Evolutionary conservation across 2,888 invertebrate genomes (phyloP), one percentile per base, ranked within the genome.

Genomic region (Napeogenes sylphis): DNA sequence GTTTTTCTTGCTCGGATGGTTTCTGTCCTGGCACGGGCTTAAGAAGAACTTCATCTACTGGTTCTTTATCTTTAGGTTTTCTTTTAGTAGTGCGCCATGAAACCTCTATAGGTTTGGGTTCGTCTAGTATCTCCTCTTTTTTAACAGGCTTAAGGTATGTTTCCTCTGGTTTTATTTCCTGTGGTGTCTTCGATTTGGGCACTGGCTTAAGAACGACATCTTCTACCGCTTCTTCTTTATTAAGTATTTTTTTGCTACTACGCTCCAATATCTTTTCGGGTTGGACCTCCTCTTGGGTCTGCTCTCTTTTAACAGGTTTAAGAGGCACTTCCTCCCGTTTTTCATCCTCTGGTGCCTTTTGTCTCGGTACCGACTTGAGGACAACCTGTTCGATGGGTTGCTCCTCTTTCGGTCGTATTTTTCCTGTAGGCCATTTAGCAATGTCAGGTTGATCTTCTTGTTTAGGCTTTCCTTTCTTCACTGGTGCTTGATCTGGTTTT

Each of bases 191-290:
- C 55, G 77, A 68, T 62, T 80, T 68, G 0, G 71, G 74, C 58
- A 83, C 68, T 30, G 87, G 87, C 68, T 91, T 91, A 1, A 89
- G 71, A 6, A 74, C 72, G 2, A 87, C 78, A 70, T 88, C 85
- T 68, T 87, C 82, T 63, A 73, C 74, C 59, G 79, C 77, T 60
- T 80, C 73, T 61, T 82, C 77, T 72, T 82, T 79, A 60, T 76
- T 76, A 0, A 81, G 79, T 58, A 64, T 69, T 45, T 73, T 75
- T 61, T 75, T 77, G 45, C 76, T 74, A 13, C 70, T 76, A 13
- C 73, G 75, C 75, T 78, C 75, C 71, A 78, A 73, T 12, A 79
- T 73, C 59, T 84, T 81, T 57, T 83, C 71, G 6, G 79, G 75
- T 55, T 64, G 65, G 53, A 65, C 62, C 53, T 77, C 77, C 47